Conservation (phyloP, 2,113 vertebrate genomes). For the Xiphophorus maculatus region DNA sequence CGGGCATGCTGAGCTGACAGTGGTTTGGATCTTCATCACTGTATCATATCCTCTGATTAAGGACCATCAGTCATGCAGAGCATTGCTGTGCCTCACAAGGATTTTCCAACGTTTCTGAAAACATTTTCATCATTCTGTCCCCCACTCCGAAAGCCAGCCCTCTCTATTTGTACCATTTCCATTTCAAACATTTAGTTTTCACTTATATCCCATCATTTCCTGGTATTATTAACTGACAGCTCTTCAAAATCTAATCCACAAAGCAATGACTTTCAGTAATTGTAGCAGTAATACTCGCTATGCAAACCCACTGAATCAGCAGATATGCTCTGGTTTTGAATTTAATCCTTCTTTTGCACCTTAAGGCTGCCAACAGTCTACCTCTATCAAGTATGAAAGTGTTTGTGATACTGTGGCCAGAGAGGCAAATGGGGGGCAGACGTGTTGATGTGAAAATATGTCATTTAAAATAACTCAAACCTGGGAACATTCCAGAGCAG, state of each 20-base stretch:
- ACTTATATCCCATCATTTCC: constrained; percentile 44
- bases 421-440: constrained; percentile 54
- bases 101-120: constrained; percentile 38
- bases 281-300: constrained; percentile 35
- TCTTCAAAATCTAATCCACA: constrained; percentile 31
- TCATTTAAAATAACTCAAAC: constrained; percentile 68
- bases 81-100: constrained; percentile 22
- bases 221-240: constrained; percentile 44
- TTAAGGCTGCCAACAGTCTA: constrained; percentile 47
- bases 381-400: constrained; percentile 61
- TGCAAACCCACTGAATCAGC: constrained; percentile 57
- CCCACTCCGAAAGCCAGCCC: constrained; percentile 14
- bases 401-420: constrained; percentile 72
- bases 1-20: constrained; percentile 26
- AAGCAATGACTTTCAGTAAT: constrained; percentile 27
- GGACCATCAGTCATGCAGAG: constrained; percentile 54
- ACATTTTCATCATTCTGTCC: constrained; percentile 16
- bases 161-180: constrained; percentile 20
- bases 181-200: constrained; percentile 36
- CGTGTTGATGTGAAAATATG: constrained; percentile 73
- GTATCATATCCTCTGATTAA: constrained; percentile 60
- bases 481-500: constrained; percentile 62
- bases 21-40: constrained; percentile 53
- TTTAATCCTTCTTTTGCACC: constrained; percentile 43
- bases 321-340: constrained; percentile 34